Evolutionary conservation across 1,140 invertebrate genomes (phyloP).

Genomic region (Meteorus sp.): DNA sequence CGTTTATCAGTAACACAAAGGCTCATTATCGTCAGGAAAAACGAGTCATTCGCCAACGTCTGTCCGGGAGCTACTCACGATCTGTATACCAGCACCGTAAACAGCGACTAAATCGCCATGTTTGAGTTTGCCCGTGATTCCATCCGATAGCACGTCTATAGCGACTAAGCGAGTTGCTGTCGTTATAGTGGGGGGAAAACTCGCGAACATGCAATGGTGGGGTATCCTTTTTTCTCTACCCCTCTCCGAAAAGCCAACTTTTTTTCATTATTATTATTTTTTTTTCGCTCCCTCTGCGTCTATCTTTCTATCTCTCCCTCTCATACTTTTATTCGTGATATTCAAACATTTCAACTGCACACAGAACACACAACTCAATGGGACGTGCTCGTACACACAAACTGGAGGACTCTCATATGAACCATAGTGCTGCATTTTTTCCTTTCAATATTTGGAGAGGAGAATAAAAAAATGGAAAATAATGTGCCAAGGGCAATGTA

Average conservation of each 20-base stretch:
- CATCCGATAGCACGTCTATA: constrained; percentile 31
- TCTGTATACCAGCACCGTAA: constrained; percentile 47
- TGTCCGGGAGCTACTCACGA: constrained; percentile 19
- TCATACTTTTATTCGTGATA: background rate
- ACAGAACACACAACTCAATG: background rate
- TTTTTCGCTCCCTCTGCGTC: background rate
- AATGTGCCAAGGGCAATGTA: background rate
- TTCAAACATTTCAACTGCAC: background rate
- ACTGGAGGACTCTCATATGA: background rate
- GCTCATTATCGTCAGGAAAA: constrained; percentile 43
- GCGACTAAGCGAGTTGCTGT: constrained; percentile 14
- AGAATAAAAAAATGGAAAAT: background rate
- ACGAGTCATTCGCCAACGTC: constrained; percentile 29
- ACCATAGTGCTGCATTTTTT: background rate
- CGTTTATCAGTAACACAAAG: constrained; percentile 39
- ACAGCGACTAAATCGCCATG: constrained; percentile 55
- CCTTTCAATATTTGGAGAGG: too few species aligned
- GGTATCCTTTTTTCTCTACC: constrained; percentile 20
- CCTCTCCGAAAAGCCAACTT: background rate
- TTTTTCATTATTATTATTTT: background rate
- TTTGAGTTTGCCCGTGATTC: constrained; percentile 52
- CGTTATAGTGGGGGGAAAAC: constrained; percentile 7
- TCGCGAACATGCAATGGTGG: constrained; percentile 16
- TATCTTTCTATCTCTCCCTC: background rate
- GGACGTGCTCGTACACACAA: constrained; percentile 9